Conservation (phyloP, 2,113 vertebrate genomes). For the Oncorhynchus tshawytscha region DNA sequence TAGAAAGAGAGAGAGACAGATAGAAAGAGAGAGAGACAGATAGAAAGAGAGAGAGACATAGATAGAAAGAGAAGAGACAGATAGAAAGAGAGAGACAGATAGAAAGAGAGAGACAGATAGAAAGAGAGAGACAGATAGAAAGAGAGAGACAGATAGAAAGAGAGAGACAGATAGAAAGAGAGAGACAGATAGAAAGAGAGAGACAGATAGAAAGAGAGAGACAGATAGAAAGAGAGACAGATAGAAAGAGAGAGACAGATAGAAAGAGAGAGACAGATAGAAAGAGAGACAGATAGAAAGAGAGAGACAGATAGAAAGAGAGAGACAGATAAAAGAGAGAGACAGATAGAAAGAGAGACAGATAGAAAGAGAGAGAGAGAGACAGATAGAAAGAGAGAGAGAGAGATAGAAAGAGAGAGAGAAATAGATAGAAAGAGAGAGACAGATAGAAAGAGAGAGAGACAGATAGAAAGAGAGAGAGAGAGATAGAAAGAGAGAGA, state of each 20-base stretch:
- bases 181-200: neutral
- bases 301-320: neutral
- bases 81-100: neutral
- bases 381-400: neutral
- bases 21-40: slow-evolving; percentile 7
- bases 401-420: neutral
- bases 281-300: neutral
- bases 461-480: neutral
- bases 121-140: neutral
- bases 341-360: neutral
- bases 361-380: neutral
- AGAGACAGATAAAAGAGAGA: too few relatives aligned
- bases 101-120: neutral
- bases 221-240: too few relatives aligned
- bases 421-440: too few relatives aligned
- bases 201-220: neutral
- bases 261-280: too few relatives aligned
- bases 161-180: too few relatives aligned
- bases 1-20: too few relatives aligned
- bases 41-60: neutral
- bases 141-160: neutral
- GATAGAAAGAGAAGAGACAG: neutral
- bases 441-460: neutral
- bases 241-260: too few relatives aligned
- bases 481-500: too few relatives aligned